A percentile compares a stretch with the other conserved stretches of the same genome.
Evolutionary conservation across 2,888 invertebrate species (phyloP).

Genomic region (Polydrusus pterygomalis): DNA sequence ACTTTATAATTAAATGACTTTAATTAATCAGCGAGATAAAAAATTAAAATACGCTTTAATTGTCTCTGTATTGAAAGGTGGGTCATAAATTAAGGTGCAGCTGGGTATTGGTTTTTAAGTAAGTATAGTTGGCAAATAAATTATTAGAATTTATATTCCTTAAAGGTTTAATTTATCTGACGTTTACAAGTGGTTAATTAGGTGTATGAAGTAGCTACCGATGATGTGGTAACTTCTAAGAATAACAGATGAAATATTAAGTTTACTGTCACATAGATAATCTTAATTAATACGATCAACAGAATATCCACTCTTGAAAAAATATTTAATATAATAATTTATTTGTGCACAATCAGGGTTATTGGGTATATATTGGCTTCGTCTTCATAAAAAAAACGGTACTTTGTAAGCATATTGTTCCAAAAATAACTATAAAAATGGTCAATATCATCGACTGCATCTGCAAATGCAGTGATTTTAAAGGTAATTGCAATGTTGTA

Average conservation of each 20-base stretch:
- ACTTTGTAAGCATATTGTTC: too few relatives aligned
- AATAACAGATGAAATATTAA: neutral
- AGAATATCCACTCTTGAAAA: too few relatives aligned
- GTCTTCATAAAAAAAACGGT: too few relatives aligned
- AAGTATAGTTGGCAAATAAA: conserved; percentile 29
- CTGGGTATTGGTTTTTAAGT: conserved; percentile 31
- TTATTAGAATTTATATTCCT: conserved; percentile 27
- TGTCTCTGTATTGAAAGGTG: conserved; percentile 42
- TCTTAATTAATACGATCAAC: too few relatives aligned
- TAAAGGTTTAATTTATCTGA: conserved; percentile 39
- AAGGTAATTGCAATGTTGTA: too few relatives aligned
- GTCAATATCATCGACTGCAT: too few relatives aligned
- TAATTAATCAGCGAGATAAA: conserved; percentile 47
- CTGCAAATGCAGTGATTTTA: too few relatives aligned
- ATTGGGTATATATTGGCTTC: too few relatives aligned
- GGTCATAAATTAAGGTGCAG: conserved; percentile 49
- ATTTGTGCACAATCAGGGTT: too few relatives aligned
- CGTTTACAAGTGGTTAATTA: conserved; percentile 39
- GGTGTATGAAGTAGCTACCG: conserved; percentile 23
- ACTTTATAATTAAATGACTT: conserved; percentile 51
- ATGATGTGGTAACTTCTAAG: neutral
- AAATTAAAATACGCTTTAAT: conserved; percentile 42
- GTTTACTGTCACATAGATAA: too few relatives aligned
- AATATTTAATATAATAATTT: too few relatives aligned
- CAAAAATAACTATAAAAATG: too few relatives aligned